Evolutionary conservation across 2,113 vertebrate species (phyloP).

Genomic region (Cairina moschata): DNA sequence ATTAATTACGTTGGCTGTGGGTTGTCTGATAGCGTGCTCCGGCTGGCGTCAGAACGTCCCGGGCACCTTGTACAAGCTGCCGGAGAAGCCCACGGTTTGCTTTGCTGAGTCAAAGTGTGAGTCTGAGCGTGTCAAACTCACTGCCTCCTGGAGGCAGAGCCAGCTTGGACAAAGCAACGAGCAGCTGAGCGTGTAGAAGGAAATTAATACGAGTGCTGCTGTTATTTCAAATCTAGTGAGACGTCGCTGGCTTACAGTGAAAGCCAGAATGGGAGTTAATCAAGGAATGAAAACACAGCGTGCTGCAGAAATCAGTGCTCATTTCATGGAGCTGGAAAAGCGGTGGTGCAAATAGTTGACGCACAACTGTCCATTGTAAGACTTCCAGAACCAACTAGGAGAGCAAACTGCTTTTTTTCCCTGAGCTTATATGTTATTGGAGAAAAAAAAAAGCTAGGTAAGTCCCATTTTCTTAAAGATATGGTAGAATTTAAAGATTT

Average conservation of each 20-base stretch:
- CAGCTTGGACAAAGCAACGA: neutral
- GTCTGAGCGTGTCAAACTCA: neutral
- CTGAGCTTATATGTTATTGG: neutral
- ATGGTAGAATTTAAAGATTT: neutral
- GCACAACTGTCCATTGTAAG: neutral
- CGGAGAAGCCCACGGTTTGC: neutral
- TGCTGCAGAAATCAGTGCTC: neutral
- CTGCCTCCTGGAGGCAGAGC: neutral
- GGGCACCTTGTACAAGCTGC: neutral
- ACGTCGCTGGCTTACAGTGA: neutral
- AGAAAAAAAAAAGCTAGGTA: neutral
- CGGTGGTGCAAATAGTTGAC: neutral
- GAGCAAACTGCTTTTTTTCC: neutral
- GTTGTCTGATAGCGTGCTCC: neutral
- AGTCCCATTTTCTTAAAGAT: neutral
- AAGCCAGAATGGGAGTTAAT: conserved; percentile 7
- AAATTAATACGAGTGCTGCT: neutral
- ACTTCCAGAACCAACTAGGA: neutral
- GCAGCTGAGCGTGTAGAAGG: neutral
- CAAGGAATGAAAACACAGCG: neutral
- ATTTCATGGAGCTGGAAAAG: neutral
- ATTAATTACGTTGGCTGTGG: neutral
- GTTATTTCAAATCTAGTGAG: neutral
- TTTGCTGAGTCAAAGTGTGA: conserved; percentile 5
- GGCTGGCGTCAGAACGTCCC: neutral